Base-by-base conservation (phyloP, 1,140 invertebrate species). In the Halesus radiatus region DNA sequence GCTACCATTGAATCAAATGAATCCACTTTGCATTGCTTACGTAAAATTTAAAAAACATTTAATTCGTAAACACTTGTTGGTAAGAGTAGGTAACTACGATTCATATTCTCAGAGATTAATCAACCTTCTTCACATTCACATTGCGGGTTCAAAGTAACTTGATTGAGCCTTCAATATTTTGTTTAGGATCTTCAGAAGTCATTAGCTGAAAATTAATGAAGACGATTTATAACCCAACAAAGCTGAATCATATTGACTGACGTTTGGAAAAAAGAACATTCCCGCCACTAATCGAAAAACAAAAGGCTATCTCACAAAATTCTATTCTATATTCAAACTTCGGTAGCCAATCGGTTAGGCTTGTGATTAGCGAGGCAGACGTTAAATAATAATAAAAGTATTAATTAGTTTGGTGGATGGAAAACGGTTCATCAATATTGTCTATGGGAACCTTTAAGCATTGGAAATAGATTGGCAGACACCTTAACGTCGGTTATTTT, bases 171-270 rank as follows among this genome's bases (percentile, higher is more conserved):
- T 72, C 45, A 72, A 72, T 72, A 50, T 72, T 50, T 23, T 74
- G 29, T 50, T 15, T 20, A 64, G 58, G 29, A 50, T 66, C 62
- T 76, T 54, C 73, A 58, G 78, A 76, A 82, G 81, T 82, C 78
- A 73, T 79, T 79, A 79, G 60, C 13, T 58, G 10, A 66, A 79
- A 72, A 82, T 82, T 79, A 82, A 79, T 79, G 81, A 79, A 76
- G 58, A 72, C 78, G 58, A 79, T 79, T 79, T 79, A 79, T 82
- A 82, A 68, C 76, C 73, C 73, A 81, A 79, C 70, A 78, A 76
- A 78, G 80, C 72, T 60, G 73, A 80, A 76, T 68, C 73, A 75
- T 80, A 66, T 76, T 76, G 72, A 75, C 52, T 52, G 73, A 66
- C 58, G 58, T 66, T 80, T 53, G 22, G 53, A 74, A 58, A 81